These are phyloP conservation scores for Thereva unica DNA, from an alignment of 2,888 invertebrate genomes.

Conservation along the genomic window DNA sequence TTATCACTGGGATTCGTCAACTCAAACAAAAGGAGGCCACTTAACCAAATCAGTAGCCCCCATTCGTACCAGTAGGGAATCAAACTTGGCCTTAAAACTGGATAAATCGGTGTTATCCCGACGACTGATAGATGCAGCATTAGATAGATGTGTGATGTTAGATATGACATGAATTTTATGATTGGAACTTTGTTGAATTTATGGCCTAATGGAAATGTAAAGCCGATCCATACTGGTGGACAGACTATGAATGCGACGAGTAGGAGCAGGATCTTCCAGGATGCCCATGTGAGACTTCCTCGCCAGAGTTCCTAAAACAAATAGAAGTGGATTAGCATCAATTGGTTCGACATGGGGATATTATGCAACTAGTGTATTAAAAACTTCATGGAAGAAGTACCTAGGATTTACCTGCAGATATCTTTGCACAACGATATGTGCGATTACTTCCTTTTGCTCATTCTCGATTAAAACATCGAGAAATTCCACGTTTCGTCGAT, in stretches of 20 bases:
- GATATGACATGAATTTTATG: slow-evolving; percentile 99
- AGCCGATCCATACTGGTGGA: slow-evolving; percentile 95
- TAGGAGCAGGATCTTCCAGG: slow-evolving; percentile 91
- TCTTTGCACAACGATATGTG: slow-evolving; percentile 96
- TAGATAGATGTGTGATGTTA: slow-evolving; percentile 97
- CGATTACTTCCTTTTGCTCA: slow-evolving; percentile 97
- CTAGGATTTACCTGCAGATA: slow-evolving; percentile 78
- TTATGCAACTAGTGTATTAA: background rate
- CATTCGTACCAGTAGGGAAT: slow-evolving; percentile 96
- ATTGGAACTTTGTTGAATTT: slow-evolving; percentile 98
- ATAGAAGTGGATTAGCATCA: background rate
- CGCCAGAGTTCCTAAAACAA: slow-evolving; percentile 90
- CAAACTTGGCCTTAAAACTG: slow-evolving; percentile 76
- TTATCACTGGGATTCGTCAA: slow-evolving; percentile 97
- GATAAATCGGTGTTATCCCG: slow-evolving; percentile 85
- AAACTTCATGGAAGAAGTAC: slow-evolving; percentile 18
- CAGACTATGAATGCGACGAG: slow-evolving; percentile 91
- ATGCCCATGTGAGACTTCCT: slow-evolving; percentile 94
- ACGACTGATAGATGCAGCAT: slow-evolving; percentile 91
- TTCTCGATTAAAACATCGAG: slow-evolving; percentile 97
- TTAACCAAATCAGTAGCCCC: slow-evolving; percentile 91
- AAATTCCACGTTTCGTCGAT: slow-evolving; percentile 91
- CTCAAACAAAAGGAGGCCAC: slow-evolving; percentile 92
- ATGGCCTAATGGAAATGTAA: slow-evolving; percentile 92
- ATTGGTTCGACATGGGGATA: background rate